Conservation (phyloP, 2,888 invertebrate genomes). For the Hypomecis atomaria region DNA sequence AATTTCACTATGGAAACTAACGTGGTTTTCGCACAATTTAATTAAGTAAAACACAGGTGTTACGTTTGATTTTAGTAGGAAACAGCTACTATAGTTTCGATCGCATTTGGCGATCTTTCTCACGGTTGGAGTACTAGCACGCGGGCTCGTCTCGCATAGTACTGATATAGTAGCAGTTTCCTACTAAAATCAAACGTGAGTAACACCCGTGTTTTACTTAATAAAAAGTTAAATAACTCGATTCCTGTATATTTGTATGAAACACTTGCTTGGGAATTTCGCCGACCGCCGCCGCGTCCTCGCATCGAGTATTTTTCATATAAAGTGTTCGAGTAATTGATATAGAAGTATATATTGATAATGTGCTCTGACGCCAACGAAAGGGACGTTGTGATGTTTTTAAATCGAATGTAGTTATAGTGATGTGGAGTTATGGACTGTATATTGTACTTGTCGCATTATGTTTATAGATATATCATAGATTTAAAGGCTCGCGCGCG, state of each 20-base stretch:
- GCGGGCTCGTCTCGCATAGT: too few relatives aligned
- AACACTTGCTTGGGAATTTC: background rate
- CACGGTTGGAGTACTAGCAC: too few relatives aligned
- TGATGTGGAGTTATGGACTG: slow-evolving; percentile 63
- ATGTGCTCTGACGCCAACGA: slow-evolving; percentile 60
- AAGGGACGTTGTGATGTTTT: slow-evolving; percentile 63
- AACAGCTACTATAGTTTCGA: too few relatives aligned
- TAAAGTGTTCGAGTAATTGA: slow-evolving; percentile 35
- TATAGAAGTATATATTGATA: slow-evolving; percentile 41
- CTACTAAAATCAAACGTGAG: too few relatives aligned
- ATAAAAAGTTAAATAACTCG: background rate
- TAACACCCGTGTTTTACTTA: background rate
- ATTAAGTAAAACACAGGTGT: too few relatives aligned
- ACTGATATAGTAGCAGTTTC: too few relatives aligned
- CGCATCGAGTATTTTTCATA: slow-evolving; percentile 40
- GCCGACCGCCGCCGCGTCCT: slow-evolving; percentile 22
- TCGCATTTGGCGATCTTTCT: too few relatives aligned
- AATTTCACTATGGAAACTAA: too few relatives aligned
- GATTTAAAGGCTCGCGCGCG: slow-evolving; percentile 50
- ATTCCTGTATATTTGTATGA: background rate
- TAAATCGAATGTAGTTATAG: slow-evolving; percentile 58
- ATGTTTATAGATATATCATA: slow-evolving; percentile 58
- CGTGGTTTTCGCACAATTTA: too few relatives aligned
- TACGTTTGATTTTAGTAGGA: too few relatives aligned
- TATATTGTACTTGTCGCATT: slow-evolving; percentile 64